phyloP scores from a whole-genome alignment of 2,113 vertebrate species.

The Lamprotornis superbus region DNA sequence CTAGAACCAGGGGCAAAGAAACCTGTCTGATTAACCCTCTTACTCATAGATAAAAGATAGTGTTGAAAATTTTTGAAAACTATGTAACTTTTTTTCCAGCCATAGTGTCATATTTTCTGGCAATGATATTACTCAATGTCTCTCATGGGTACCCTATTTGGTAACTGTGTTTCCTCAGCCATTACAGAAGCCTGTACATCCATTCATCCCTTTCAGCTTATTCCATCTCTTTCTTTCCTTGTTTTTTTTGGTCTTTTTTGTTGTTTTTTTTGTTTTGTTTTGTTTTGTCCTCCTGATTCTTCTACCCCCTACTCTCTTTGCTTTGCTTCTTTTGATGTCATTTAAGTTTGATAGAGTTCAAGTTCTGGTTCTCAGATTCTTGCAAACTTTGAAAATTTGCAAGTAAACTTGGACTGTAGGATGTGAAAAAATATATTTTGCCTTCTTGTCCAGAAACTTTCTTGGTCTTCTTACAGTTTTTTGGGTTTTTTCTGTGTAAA shows the following conservation, averaged over 20 bases:
- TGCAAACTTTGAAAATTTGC: neutral
- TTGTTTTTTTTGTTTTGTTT: too few relatives aligned
- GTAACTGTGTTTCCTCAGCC: neutral
- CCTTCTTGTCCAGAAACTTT: neutral
- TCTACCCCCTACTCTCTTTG: neutral
- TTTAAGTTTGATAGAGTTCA: neutral
- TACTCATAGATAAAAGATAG: neutral
- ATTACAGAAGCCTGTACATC: neutral
- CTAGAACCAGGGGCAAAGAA: neutral
- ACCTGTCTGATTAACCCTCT: fast-evolving
- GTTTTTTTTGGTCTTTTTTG: too few relatives aligned
- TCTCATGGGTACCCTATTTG: neutral
- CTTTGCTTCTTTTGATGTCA: neutral
- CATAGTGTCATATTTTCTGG: neutral
- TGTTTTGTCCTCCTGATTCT: neutral
- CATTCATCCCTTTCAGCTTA: neutral
- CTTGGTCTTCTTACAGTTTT: neutral
- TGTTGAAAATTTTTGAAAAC: neutral
- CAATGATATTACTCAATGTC: neutral
- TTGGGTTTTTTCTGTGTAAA: neutral
- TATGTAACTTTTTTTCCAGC: neutral
- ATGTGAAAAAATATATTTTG: neutral
- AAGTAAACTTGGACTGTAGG: neutral
- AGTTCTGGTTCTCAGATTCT: neutral
- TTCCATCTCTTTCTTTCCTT: neutral